Percentiles rank a stretch among this genome's conserved stretches.
Evolutionary conservation across 1,140 invertebrate genomes (phyloP).

Genomic region (Sitodiplosis mosellana): DNA sequence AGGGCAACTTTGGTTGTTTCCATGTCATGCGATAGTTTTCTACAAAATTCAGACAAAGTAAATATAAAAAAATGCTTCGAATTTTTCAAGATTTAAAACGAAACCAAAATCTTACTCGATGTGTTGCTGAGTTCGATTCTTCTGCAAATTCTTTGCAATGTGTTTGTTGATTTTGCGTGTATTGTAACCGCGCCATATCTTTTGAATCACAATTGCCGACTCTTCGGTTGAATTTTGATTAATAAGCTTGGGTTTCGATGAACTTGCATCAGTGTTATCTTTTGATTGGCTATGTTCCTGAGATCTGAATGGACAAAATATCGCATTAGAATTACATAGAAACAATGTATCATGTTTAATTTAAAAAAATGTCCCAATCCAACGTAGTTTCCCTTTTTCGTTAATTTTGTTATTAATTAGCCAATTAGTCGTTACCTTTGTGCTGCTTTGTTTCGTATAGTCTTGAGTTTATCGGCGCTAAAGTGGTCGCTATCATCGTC

Average conservation of each 20-base stretch:
- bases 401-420: no score
- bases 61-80: no score
- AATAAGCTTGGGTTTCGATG: no score
- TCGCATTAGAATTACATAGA: no score
- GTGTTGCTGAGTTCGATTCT: conserved; percentile 63
- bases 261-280: neutral
- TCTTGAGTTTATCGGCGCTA: conserved; percentile 25
- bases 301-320: no score
- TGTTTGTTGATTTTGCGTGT: conserved; percentile 58
- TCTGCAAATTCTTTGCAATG: conserved; percentile 57
- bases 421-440: conserved; percentile 12
- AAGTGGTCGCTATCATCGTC: conserved; percentile 19
- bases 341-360: no score
- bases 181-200: conserved; percentile 72
- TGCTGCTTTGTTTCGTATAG: conserved; percentile 25
- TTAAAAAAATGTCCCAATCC: no score
- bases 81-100: no score
- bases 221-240: conserved; percentile 13
- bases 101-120: conserved; percentile 76
- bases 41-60: conserved; percentile 23
- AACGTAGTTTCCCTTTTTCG: no score
- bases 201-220: conserved; percentile 65
- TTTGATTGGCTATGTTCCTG: neutral
- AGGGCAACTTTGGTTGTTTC: conserved; percentile 59
- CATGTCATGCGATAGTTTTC: conserved; percentile 61